Evolutionary conservation across 37 sponge, comb jelly and placozoan species (phyloP).

Genomic region (Corticium candelabrum): DNA sequence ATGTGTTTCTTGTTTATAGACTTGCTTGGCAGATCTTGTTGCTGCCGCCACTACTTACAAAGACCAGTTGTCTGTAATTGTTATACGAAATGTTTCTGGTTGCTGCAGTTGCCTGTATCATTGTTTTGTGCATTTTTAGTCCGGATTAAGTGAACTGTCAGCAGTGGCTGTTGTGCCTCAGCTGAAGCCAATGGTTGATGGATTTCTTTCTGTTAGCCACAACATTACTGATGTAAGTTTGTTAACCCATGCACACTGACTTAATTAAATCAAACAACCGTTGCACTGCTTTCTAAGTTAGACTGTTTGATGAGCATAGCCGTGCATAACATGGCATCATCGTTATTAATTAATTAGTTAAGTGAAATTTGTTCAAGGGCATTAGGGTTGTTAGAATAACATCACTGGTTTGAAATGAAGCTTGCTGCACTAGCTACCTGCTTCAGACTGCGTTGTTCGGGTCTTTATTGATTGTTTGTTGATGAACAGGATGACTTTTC

Average conservation of each 20-base stretch:
- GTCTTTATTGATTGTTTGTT: neutral
- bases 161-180: neutral
- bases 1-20: neutral
- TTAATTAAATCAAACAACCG: too few relatives aligned
- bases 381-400: too few relatives aligned
- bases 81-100: neutral
- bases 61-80: neutral
- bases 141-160: neutral
- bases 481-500: conserved; percentile 47
- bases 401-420: too few relatives aligned
- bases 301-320: too few relatives aligned
- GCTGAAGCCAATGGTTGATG: conserved; percentile 26
- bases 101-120: too few relatives aligned
- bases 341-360: too few relatives aligned
- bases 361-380: too few relatives aligned
- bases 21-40: neutral
- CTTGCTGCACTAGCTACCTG: too few relatives aligned
- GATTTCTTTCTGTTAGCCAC: conserved; percentile 35
- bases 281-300: too few relatives aligned
- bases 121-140: neutral
- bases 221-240: conserved; percentile 51
- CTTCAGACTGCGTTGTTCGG: neutral
- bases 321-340: too few relatives aligned
- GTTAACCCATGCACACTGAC: too few relatives aligned
- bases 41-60: neutral